Conservation (phyloP, 2,797 vertebrate species). For the Simalia tracyae region DNA sequence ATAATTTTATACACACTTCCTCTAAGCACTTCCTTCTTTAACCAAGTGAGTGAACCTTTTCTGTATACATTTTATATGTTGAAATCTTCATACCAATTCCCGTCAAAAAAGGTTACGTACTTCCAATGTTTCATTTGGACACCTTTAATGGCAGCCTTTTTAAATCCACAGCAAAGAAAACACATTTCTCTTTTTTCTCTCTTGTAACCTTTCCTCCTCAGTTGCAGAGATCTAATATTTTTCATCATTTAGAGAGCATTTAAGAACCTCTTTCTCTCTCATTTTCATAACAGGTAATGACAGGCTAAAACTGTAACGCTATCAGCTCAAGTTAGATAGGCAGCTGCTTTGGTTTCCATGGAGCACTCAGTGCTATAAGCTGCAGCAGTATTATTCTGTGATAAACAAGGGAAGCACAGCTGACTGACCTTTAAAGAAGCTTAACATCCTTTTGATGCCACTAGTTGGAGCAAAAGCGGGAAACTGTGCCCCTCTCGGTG, state of each 20-base stretch:
- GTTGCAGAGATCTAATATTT: neutral
- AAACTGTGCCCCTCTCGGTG: neutral
- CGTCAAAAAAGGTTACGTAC: neutral
- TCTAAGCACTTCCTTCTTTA: constrained; percentile 13
- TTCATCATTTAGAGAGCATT: neutral
- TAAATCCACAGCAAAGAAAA: neutral
- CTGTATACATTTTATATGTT: neutral
- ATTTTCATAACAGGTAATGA: neutral
- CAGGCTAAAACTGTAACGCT: neutral
- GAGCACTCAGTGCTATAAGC: neutral
- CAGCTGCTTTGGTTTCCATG: neutral
- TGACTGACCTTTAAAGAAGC: neutral
- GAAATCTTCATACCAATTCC: neutral
- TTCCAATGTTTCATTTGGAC: neutral
- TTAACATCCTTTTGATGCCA: neutral
- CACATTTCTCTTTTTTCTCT: neutral
- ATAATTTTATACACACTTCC: neutral
- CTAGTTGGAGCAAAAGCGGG: neutral
- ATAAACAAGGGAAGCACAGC: neutral
- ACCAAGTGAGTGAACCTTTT: neutral
- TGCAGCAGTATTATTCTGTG: neutral
- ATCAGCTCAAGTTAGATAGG: neutral
- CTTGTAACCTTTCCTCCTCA: neutral
- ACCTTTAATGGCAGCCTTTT: neutral
- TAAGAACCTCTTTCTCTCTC: neutral